Conservation (phyloP, 1,140 invertebrate species). For the Zaprionus gabonicus region DNA sequence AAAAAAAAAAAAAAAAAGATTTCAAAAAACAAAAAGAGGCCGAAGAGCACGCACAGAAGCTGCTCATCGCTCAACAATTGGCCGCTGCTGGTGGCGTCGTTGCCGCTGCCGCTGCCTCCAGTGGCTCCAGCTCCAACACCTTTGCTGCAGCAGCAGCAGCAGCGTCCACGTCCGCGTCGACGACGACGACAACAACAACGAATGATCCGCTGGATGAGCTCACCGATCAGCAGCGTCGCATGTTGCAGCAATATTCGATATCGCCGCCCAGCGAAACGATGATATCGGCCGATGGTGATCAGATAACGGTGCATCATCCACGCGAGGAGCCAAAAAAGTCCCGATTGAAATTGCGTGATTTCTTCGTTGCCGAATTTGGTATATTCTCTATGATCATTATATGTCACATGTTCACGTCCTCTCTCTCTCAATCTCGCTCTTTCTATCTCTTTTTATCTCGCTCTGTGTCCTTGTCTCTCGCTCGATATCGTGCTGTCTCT, state of each 20-base stretch:
- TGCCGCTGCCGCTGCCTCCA: conserved; percentile 12
- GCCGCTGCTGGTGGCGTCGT: conserved; percentile 56
- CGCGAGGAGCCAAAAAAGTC: conserved; percentile 81
- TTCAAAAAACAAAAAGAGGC: conserved; percentile 84
- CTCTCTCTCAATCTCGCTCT: not conserved
- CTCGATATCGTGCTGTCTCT: not conserved
- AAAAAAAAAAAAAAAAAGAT: conserved; percentile 46
- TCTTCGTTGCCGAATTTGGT: conserved; percentile 84
- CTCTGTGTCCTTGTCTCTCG: conserved; percentile 5
- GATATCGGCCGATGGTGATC: conserved; percentile 82
- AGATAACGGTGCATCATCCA: conserved; percentile 83
- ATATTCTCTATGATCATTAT: conserved; percentile 40
- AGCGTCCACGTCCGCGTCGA: not conserved
- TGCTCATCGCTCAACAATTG: conserved; percentile 81
- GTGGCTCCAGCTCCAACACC: conserved; percentile 22
- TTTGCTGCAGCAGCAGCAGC: conserved; percentile 24
- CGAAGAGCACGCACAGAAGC: conserved; percentile 83
- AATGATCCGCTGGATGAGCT: conserved; percentile 70
- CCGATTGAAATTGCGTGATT: conserved; percentile 82
- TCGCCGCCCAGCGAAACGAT: conserved; percentile 80
- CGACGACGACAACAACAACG: not conserved
- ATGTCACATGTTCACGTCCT: not conserved
- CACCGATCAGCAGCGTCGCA: conserved; percentile 75
- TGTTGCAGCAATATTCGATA: conserved; percentile 79
- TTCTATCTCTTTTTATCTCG: not conserved